These are phyloP conservation scores for Synergus laeviventris DNA, from an alignment of 2,888 invertebrate genomes.

Conservation along the genomic window DNA sequence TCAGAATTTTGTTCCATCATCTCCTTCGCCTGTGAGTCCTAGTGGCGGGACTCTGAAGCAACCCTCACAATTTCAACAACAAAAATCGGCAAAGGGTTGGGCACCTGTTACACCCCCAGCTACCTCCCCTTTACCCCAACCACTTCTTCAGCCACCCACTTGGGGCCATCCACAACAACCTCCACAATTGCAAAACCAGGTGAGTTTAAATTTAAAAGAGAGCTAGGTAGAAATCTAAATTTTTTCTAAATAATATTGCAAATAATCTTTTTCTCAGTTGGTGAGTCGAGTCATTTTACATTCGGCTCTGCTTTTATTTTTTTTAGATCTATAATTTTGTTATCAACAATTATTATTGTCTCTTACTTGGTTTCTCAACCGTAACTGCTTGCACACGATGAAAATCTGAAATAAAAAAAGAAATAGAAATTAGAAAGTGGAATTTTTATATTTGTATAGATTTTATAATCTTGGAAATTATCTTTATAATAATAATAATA, in stretches of 20 bases:
- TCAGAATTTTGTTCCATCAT: constrained; percentile 58
- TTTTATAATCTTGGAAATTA: no score
- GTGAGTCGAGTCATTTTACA: background rate
- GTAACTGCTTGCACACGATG: background rate
- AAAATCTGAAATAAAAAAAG: background rate
- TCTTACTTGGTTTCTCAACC: background rate
- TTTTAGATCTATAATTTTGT: background rate
- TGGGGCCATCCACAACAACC: constrained; percentile 61
- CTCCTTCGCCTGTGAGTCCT: constrained; percentile 69
- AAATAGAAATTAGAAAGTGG: background rate
- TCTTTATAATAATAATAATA: no score
- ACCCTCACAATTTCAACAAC: constrained; percentile 67
- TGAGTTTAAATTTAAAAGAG: constrained; percentile 44
- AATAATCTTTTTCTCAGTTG: background rate
- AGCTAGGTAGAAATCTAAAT: background rate
- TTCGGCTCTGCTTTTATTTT: background rate
- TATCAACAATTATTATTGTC: background rate
- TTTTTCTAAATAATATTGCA: background rate
- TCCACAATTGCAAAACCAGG: constrained; percentile 47
- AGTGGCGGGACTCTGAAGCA: constrained; percentile 65
- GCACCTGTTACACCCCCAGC: constrained; percentile 77
- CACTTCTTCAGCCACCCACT: constrained; percentile 58
- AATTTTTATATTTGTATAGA: no score
- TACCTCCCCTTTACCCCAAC: constrained; percentile 72
- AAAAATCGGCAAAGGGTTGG: constrained; percentile 69